Evolutionary conservation across 2,113 vertebrate species (phyloP).

Genomic region (Lagopus leucura): DNA sequence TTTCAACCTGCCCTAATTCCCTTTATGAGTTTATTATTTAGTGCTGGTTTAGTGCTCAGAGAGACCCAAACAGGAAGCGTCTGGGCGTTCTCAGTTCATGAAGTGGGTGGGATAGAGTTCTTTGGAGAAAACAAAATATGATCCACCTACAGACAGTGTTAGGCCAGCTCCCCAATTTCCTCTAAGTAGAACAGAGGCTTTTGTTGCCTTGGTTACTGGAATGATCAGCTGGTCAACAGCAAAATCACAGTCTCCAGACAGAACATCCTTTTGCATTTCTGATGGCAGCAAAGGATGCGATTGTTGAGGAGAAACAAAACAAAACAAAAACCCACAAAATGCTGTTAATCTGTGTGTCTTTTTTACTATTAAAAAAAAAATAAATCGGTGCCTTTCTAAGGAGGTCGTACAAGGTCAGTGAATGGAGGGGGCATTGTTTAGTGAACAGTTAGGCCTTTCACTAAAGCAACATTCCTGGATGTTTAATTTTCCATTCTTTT

Average conservation of each 20-base stretch:
- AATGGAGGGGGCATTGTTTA: background rate
- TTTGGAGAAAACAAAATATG: constrained; percentile 58
- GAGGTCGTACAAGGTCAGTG: background rate
- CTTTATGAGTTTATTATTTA: constrained; percentile 67
- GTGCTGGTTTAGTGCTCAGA: constrained; percentile 19
- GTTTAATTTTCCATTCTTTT: background rate
- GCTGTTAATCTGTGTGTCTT: background rate
- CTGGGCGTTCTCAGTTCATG: constrained; percentile 56
- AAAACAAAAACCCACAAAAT: background rate
- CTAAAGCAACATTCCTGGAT: background rate
- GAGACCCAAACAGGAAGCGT: constrained; percentile 65
- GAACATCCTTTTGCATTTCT: constrained; percentile 8
- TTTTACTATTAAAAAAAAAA: background rate
- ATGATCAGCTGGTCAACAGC: constrained; percentile 34
- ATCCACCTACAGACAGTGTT: constrained; percentile 54
- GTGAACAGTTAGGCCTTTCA: background rate
- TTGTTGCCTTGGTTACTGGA: constrained; percentile 60
- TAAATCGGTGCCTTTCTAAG: background rate
- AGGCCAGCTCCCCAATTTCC: constrained; percentile 46
- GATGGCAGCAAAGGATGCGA: background rate
- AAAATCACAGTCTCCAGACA: constrained; percentile 18
- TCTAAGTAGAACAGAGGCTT: constrained; percentile 28
- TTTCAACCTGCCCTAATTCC: constrained; percentile 56
- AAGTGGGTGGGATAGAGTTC: constrained; percentile 50
- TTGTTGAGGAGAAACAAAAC: background rate